Evolutionary conservation across 2,888 invertebrate species (phyloP).

Genomic region (Athripsodes cinereus): DNA sequence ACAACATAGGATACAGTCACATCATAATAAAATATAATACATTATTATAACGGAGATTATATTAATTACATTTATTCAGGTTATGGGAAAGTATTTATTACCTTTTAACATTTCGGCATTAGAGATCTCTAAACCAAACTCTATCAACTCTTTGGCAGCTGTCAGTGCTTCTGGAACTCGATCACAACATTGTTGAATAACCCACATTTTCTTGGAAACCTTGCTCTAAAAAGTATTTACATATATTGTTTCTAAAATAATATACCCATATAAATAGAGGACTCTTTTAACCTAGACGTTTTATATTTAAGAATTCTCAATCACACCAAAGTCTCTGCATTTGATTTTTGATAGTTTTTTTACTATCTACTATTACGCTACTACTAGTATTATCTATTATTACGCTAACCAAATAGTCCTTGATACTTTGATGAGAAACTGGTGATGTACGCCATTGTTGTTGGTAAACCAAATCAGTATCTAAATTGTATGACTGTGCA

Average conservation of each 20-base stretch:
- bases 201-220: constrained; percentile 71
- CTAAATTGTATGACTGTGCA: constrained; percentile 63
- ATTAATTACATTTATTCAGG: constrained; percentile 4
- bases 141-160: constrained; percentile 65
- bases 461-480: constrained; percentile 74
- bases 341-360: too few species aligned
- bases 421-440: constrained; percentile 65
- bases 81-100: too few species aligned
- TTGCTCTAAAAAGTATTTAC: constrained; percentile 50
- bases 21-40: neutral
- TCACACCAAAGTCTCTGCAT: too few species aligned
- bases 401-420: constrained; percentile 58
- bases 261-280: too few species aligned
- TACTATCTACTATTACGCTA: too few species aligned
- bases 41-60: neutral
- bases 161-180: constrained; percentile 65
- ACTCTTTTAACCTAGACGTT: too few species aligned
- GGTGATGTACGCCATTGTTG: constrained; percentile 70
- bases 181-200: constrained; percentile 72
- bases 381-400: too few species aligned
- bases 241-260: too few species aligned
- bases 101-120: constrained; percentile 57
- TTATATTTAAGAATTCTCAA: too few species aligned
- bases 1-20: neutral
- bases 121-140: constrained; percentile 66